Conservation (phyloP, 2,113 vertebrate species). For the Archocentrus centrarchus region DNA sequence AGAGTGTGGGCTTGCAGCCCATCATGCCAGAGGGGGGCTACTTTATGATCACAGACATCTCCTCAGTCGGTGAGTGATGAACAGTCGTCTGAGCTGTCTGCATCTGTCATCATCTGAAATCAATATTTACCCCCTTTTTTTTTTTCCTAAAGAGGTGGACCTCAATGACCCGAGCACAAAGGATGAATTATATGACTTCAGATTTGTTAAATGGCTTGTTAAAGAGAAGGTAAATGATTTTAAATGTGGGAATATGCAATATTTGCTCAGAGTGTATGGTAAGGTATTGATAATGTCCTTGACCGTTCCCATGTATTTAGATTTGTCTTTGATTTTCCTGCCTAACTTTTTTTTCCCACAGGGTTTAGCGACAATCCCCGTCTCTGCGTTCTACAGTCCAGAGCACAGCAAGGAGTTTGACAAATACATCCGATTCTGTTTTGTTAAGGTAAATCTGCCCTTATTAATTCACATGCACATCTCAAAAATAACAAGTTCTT, state of each 20-base stretch:
- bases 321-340: neutral
- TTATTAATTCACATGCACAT: neutral
- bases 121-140: neutral
- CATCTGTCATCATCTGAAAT: neutral
- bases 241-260: neutral
- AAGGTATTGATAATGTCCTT: neutral
- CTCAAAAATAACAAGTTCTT: neutral
- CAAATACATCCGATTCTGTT: constrained; percentile 93
- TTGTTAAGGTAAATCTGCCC: constrained; percentile 87
- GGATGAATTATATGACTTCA: constrained; percentile 81
- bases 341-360: constrained; percentile 52
- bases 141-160: constrained; percentile 79
- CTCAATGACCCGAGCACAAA: constrained; percentile 74
- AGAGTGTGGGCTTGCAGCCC: constrained; percentile 85
- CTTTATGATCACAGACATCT: constrained; percentile 91
- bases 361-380: constrained; percentile 90
- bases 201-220: constrained; percentile 92
- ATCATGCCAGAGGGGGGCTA: constrained; percentile 90
- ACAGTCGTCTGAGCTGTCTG: neutral
- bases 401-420: constrained; percentile 84
- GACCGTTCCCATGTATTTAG: neutral
- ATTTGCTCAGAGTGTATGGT: neutral
- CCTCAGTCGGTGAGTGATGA: constrained; percentile 86
- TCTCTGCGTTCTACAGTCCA: constrained; percentile 87
- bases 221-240: constrained; percentile 86